Evolutionary conservation across 2,888 invertebrate genomes (phyloP), one percentile per base, ranked within the genome.

Genomic region (Lottia scabra): DNA sequence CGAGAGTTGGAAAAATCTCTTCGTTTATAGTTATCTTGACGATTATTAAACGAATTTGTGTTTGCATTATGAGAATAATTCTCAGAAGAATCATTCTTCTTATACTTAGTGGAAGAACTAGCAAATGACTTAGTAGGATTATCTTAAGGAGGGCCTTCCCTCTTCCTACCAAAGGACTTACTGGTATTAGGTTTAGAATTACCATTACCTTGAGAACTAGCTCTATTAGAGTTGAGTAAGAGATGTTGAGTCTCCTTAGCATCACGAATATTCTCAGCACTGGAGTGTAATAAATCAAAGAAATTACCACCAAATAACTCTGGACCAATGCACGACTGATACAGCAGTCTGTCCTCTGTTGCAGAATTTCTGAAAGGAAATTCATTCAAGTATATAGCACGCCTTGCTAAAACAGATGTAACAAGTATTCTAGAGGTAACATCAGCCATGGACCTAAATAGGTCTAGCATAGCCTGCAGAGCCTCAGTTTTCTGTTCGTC

Each of bases 191-290:
- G 12, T 19, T 8, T 56, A 56, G 10, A 4, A 19, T 56, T n/a
- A 23, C n/a, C 56, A 12, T n/a, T 19, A 56, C 23, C 3, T 12
- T n/a, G 19, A n/a, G 56, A 56, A 56, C 8, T 19, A n/a, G 5
- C 5, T 2, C 56, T n/a, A 56, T 8, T 23, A n/a, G 19, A 19
- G 12, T 19, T 56, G 6, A 23, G 8, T 19, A 56, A 44, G 13
- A 6, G 15, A 16, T 68, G 68, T 15, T 69, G 69, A 12, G 45
- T 69, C 38, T 69, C 69, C 63, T 69, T 63, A 19, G 70, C 46
- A 46, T 70, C 70, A 15, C 65, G 38, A 23, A 48, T 48, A 23
- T 70, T 13, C 30, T 16, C 65, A 30, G 48, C 27, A 48, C 70
- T 27, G 12, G 48, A 48, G 27, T 62, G 68, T 56, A 68, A 23